Evolutionary conservation across 2,888 invertebrate species (phyloP).

Genomic region (Euphydryas editha): DNA sequence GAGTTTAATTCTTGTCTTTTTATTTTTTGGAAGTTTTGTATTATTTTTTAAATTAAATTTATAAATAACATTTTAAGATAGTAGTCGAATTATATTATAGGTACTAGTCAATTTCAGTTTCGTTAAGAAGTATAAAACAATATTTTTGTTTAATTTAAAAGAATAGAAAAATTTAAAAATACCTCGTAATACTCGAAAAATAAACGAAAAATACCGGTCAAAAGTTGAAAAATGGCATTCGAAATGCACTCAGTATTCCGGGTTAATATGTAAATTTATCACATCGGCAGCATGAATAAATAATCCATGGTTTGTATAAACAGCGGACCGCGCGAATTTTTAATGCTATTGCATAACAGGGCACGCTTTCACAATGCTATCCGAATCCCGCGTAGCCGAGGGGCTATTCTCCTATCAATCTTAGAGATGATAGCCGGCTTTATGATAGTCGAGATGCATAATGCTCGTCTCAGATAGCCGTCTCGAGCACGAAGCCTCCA

Average conservation of each 20-base stretch:
- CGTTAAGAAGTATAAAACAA: not conserved
- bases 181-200: not conserved
- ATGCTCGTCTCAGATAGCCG: constrained; percentile 81
- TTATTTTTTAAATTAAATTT: no score
- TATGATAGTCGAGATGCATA: constrained; percentile 78
- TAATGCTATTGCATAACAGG: constrained; percentile 65
- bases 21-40: no score
- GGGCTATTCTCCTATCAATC: constrained; percentile 82
- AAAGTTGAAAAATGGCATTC: constrained; percentile 3
- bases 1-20: no score
- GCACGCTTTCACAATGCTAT: constrained; percentile 63
- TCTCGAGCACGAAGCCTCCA: constrained; percentile 82
- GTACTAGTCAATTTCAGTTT: no score
- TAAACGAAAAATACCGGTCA: constrained; percentile 7
- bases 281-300: constrained; percentile 14
- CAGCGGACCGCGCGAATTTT: constrained; percentile 53
- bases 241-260: constrained; percentile 10
- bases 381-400: constrained; percentile 73
- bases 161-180: not conserved
- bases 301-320: constrained; percentile 44
- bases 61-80: no score
- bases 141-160: not conserved
- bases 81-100: no score
- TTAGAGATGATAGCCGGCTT: constrained; percentile 78
- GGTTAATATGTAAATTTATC: constrained; percentile 16